A percentile compares a stretch with the other conserved stretches of the same genome.
Conservation (phyloP, 1,140 invertebrate species). For the Zaprionus lachaisei region DNA sequence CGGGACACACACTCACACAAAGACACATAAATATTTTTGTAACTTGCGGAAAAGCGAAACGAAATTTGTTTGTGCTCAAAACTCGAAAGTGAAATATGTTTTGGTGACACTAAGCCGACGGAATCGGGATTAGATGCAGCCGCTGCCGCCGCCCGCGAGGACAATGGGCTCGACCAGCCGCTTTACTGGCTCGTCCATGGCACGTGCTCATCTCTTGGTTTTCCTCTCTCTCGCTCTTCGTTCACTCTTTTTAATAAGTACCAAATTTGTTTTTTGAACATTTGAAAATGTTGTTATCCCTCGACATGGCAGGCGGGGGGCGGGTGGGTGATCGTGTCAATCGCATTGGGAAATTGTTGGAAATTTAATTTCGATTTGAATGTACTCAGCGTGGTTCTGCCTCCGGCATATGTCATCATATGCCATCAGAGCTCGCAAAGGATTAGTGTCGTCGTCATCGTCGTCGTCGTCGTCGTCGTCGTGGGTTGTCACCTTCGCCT, state of each 20-base stretch:
- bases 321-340: conserved; percentile 15
- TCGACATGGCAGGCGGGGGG: not conserved
- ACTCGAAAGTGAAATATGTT: conserved; percentile 80
- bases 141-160: conserved; percentile 59
- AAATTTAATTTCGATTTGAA: conserved; percentile 70
- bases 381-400: conserved; percentile 37
- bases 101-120: conserved; percentile 79
- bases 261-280: conserved; percentile 71
- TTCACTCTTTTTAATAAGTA: conserved; percentile 66
- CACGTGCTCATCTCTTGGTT: conserved; percentile 67
- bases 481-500: conserved; percentile 42
- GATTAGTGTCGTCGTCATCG: conserved; percentile 50
- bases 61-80: conserved; percentile 71
- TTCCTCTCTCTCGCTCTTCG: not conserved
- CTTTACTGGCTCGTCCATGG: conserved; percentile 68
- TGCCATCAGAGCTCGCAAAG: conserved; percentile 53
- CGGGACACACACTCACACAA: conserved; percentile 13
- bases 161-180: conserved; percentile 47
- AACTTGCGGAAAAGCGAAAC: conserved; percentile 42
- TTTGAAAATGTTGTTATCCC: conserved; percentile 79
- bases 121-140: conserved; percentile 78
- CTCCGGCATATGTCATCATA: conserved; percentile 69
- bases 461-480: conserved; percentile 9
- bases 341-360: conserved; percentile 40
- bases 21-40: conserved; percentile 52